Evolutionary conservation across 1,140 invertebrate species (phyloP).

Genomic region (Drosophila oshimai): DNA sequence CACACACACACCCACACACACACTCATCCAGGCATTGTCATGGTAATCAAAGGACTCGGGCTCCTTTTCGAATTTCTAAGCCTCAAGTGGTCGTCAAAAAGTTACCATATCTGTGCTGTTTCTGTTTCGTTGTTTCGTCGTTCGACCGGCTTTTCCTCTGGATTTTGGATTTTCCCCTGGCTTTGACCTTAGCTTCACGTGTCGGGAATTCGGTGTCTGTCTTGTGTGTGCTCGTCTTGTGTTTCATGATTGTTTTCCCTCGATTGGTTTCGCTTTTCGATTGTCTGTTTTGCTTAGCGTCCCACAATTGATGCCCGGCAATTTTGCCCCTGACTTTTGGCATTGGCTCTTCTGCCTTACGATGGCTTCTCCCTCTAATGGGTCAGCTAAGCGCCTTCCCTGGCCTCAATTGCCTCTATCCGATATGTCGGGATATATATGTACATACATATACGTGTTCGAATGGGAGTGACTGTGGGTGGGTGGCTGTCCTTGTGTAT

Average conservation of each 20-base stretch:
- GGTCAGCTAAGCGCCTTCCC: constrained; percentile 64
- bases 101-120: constrained; percentile 52
- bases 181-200: constrained; percentile 37
- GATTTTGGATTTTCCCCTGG: constrained; percentile 11
- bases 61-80: constrained; percentile 35
- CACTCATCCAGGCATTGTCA: constrained; percentile 42
- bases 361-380: constrained; percentile 59
- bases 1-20: neutral
- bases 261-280: constrained; percentile 65
- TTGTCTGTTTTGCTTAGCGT: constrained; percentile 74
- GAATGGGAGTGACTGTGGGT: neutral
- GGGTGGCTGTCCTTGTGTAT: constrained; percentile 27
- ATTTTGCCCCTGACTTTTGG: constrained; percentile 67
- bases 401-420: constrained; percentile 39
- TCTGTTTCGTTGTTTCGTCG: no score
- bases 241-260: constrained; percentile 72
- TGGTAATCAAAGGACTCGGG: constrained; percentile 65
- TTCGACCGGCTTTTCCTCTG: constrained; percentile 31
- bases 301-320: constrained; percentile 66
- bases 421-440: constrained; percentile 12
- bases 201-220: constrained; percentile 41
- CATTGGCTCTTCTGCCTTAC: constrained; percentile 51
- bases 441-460: constrained; percentile 5
- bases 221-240: constrained; percentile 22
- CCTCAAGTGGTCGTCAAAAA: constrained; percentile 63